Evolutionary conservation across 2,113 vertebrate species (phyloP).

Genomic region (Lonchura striata): DNA sequence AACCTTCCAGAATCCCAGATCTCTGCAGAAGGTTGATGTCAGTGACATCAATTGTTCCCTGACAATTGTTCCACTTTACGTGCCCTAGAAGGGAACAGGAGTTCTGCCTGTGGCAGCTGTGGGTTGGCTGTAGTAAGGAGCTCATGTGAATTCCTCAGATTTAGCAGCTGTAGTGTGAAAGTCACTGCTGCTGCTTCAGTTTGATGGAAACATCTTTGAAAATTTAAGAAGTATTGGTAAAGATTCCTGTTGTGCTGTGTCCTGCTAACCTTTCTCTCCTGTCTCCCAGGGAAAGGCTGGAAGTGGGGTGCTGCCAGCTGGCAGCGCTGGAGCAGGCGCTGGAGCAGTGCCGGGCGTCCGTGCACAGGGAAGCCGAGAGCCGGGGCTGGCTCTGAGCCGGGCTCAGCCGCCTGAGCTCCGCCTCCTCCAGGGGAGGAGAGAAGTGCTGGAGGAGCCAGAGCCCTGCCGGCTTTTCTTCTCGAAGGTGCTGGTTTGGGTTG

Average conservation of each 20-base stretch:
- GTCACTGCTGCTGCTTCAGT: not conserved
- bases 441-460: not conserved
- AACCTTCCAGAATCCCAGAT: not conserved
- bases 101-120: not conserved
- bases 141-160: not conserved
- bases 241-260: not conserved
- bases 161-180: not conserved
- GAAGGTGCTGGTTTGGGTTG: not conserved
- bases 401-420: rapidly evolving
- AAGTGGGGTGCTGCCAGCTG: slow-evolving; percentile 80
- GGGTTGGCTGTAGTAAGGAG: not conserved
- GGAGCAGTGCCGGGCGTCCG: slow-evolving; percentile 72
- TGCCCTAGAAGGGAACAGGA: not conserved
- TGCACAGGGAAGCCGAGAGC: slow-evolving; percentile 39
- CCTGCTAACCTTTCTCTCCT: not conserved
- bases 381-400: slow-evolving; percentile 45
- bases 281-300: slow-evolving; percentile 80
- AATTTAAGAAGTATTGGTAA: not conserved
- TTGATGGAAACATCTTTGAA: not conserved
- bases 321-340: slow-evolving; percentile 77
- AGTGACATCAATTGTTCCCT: not conserved
- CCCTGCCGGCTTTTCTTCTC: not conserved
- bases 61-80: not conserved
- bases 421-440: not conserved
- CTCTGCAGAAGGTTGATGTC: not conserved